Base-by-base conservation (phyloP, 2,888 invertebrate species). In the Apotomis capreana region DNA sequence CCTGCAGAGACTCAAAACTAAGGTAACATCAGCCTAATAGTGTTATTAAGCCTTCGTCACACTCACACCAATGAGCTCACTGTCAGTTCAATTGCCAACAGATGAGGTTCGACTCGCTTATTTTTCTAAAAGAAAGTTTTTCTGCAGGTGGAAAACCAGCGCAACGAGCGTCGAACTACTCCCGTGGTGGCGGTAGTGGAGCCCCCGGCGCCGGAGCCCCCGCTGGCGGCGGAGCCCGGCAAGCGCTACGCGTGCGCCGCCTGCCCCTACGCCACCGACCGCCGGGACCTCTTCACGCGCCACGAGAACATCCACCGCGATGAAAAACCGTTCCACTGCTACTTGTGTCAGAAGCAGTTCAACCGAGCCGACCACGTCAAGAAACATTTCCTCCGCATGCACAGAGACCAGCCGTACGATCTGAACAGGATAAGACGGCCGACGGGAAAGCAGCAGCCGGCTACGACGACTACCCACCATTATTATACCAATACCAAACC, bases 351-450 rank as follows among this genome's bases (percentile, higher is more conserved):
- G 85, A 98, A 98, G 89, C 97, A 98, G 87, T 98, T 98, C 92
- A 98, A 98, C 89, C 95, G 98, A 67, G 98, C 98, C 54, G 98
- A 98, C 89, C 98, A 98, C 86, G 98, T 98, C 60, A 98, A 98
- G 89, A 98, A 98, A 84, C 98, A 98, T 88, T 98, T 98, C 83
- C 92, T 97, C 77, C 94, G 98, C 78, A 98, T 98, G 97, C 98
- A 98, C 84, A 95, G 98, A 58, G 98, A 98, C 80, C 96, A 97
- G 85, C 96, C 96, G 1, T 98, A 98, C 86, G 98, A 98, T 83
- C 93, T 97, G 72, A 96, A 97, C 81, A 95, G 96, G 83, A 97
- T 97, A 81, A 94, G 97, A 71, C 94, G 95, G 76, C 94, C 95
- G 78, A 90, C 94, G 62, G 94, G 94, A 74, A 95, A 95, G 80